Base-by-base conservation (phyloP, 2,888 invertebrate genomes). In the Nezara viridula region DNA sequence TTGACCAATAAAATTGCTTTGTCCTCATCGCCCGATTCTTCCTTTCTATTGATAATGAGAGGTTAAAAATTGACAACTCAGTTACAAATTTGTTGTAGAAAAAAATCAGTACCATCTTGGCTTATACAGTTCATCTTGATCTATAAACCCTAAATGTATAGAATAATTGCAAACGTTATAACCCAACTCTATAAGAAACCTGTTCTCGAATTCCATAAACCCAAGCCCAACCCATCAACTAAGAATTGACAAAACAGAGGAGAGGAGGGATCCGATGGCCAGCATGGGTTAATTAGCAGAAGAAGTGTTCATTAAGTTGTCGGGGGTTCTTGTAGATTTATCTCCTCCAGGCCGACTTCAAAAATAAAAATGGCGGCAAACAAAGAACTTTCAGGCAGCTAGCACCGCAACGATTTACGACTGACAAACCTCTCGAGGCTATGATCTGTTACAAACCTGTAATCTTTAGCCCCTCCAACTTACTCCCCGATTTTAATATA, bases 241-340 rank as follows among this genome's bases (percentile, higher is more conserved):
- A n/a, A n/a, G n/a, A n/a, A 73, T 37, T 37, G 37, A 60, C 9
- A 73, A 73, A 73, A 19, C 0, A 73, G 37, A 19, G 66, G 66
- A 19, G 6, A 37, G 32, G 6, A 37, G 9, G 66, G 66, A 37
- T 37, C 66, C 66, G 7, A 73, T 37, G 66, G 66, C 37, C 66
- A 19, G 19, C 37, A 37, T 73, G 19, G 37, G 66, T 73, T 73
- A 73, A 73, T 73, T 73, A 73, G 66, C 66, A 73, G 66, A n/a
- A 81, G 81, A 81, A 44, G 81, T 44, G 81, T 81, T 81, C 81
- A 81, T 81, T 81, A 77, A 40, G 81, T 81, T 81, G 81, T 81
- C 81, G 44, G n/a, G n/a, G 21, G 81, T n/a, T 44, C 81, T 44
- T n/a, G 81, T 47, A 81, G 81, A 81, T 81, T 81, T 81, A 81